Conservation (phyloP, 2,797 vertebrate species). For the Lindbergichthys nudifrons region DNA sequence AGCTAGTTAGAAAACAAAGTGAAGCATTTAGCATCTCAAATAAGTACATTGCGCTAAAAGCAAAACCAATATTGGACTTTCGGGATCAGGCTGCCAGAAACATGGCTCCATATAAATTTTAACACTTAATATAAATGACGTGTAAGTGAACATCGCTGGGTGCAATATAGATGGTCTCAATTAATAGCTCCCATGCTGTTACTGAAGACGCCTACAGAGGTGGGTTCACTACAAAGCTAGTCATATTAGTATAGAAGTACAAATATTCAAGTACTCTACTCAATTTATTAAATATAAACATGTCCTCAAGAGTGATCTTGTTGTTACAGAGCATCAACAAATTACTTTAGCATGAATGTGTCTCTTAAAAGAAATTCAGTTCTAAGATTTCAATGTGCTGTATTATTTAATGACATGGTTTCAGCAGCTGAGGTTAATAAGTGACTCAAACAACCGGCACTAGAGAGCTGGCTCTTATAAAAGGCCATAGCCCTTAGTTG, state of each 20-base stretch:
- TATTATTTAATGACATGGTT: constrained; percentile 34
- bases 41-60: neutral
- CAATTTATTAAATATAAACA: too few species aligned
- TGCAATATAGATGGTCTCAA: neutral
- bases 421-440: constrained; percentile 36
- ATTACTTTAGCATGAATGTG: neutral
- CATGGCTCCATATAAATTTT: neutral
- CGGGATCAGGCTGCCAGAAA: neutral
- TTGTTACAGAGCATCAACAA: neutral
- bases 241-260: too few species aligned
- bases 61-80: neutral
- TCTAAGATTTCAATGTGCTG: constrained; percentile 23
- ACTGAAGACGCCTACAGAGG: neutral
- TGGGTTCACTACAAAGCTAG: too few species aligned
- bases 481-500: constrained; percentile 21
- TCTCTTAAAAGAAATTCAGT: constrained; percentile 2
- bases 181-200: neutral
- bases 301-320: neutral
- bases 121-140: neutral
- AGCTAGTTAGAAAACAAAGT: too few species aligned
- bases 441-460: constrained; percentile 23
- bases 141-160: neutral
- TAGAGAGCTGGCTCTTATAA: constrained; percentile 31
- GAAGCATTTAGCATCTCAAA: neutral
- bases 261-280: too few species aligned